Evolutionary conservation across 2,888 invertebrate genomes (phyloP).

Genomic region (Heliconius hortense): DNA sequence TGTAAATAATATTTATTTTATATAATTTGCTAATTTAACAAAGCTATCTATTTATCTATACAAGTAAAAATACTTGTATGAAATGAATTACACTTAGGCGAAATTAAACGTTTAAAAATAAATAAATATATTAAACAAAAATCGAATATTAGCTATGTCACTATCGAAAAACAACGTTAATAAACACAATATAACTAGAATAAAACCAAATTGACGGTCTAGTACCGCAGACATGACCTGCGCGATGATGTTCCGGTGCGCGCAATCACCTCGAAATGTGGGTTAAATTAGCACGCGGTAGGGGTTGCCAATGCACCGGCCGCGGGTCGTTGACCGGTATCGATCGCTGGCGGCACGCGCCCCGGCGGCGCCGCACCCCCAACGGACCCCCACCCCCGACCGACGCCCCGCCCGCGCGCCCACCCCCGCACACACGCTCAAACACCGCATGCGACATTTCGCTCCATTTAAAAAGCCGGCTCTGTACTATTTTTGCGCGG

Average conservation of each 20-base stretch:
- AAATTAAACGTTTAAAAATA: neutral
- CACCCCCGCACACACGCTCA: conserved; percentile 51
- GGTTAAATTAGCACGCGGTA: conserved; percentile 65
- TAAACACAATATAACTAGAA: neutral
- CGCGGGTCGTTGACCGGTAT: conserved; percentile 79
- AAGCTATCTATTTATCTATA: neutral
- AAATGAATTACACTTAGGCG: neutral
- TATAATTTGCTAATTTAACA: neutral
- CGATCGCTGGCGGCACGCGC: conserved; percentile 71
- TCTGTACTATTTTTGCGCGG: conserved; percentile 42
- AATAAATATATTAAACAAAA: neutral
- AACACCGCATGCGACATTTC: conserved; percentile 79
- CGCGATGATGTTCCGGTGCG: conserved; percentile 41
- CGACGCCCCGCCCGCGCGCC: conserved; percentile 48
- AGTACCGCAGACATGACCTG: conserved; percentile 35
- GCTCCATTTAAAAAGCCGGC: conserved; percentile 53
- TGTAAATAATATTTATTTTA: neutral
- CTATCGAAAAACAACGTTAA: neutral
- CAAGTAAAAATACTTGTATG: neutral
- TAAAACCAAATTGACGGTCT: neutral
- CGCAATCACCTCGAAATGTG: conserved; percentile 56
- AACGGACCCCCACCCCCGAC: conserved; percentile 45
- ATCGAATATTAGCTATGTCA: neutral
- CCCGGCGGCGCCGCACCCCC: conserved; percentile 65
- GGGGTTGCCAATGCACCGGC: conserved; percentile 71